A percentile compares a stretch with the other conserved stretches of the same genome.
These are phyloP conservation scores for Drosophila malerkotliana DNA, from an alignment of 1,140 invertebrate genomes.

Conservation along the genomic window DNA sequence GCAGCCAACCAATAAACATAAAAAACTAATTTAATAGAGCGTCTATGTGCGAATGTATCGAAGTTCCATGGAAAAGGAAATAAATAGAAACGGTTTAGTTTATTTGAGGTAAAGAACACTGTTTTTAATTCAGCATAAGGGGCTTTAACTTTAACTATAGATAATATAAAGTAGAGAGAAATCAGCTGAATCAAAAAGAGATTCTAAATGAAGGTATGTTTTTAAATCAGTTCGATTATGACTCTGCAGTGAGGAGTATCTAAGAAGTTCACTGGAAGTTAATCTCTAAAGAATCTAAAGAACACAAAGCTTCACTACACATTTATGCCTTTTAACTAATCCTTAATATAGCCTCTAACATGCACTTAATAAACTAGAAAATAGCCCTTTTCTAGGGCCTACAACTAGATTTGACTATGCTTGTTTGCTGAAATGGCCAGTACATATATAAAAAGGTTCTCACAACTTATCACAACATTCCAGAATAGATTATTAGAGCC, in stretches of 20 bases:
- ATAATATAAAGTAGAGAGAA: not conserved
- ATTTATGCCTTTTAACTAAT: constrained; percentile 14
- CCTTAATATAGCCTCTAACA: constrained; percentile 51
- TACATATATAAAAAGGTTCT: constrained; percentile 46
- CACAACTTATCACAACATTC: constrained; percentile 71
- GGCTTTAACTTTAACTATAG: not conserved
- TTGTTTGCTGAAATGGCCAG: constrained; percentile 58
- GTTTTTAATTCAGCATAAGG: not conserved
- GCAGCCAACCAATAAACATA: constrained; percentile 44
- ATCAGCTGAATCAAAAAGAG: not conserved
- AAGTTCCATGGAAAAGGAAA: not conserved
- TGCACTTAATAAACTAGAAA: constrained; percentile 47
- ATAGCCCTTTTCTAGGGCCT: constrained; percentile 26
- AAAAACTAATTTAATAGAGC: constrained; percentile 48
- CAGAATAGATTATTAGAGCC: constrained; percentile 15
- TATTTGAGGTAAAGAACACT: constrained; percentile 1
- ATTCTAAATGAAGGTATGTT: not conserved
- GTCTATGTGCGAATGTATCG: constrained; percentile 11
- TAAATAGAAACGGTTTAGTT: constrained; percentile 18
- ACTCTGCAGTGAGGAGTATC: not conserved
- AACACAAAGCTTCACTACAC: constrained; percentile 30
- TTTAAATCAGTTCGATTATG: not conserved
- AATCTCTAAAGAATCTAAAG: not conserved
- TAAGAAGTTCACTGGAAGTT: constrained; percentile 1
- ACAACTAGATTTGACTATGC: constrained; percentile 49